Conservation (phyloP, 2,797 vertebrate genomes). For the Eurystomus glaucurus region DNA sequence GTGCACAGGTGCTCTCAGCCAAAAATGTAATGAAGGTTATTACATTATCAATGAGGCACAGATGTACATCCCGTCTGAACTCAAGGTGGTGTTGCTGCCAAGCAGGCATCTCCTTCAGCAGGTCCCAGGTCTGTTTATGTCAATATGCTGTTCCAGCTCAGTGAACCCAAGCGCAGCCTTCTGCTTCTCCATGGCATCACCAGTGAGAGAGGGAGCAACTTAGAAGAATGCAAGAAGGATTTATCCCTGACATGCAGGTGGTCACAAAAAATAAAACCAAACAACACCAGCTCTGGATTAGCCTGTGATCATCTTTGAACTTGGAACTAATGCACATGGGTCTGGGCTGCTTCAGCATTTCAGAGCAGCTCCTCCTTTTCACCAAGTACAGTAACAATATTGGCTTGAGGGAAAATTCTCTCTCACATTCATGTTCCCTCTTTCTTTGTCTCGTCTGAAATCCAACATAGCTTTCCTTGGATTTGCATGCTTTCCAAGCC, state of each 20-base stretch:
- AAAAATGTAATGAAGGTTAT: constrained; percentile 82
- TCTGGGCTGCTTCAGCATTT: not conserved
- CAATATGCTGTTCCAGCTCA: constrained; percentile 80
- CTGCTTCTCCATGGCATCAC: constrained; percentile 64
- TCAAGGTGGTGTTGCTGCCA: constrained; percentile 75
- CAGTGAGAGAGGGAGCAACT: constrained; percentile 16
- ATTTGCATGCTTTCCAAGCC: not conserved
- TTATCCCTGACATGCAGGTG: not conserved
- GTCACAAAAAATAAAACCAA: not conserved
- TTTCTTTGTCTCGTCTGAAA: not conserved
- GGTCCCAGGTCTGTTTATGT: constrained; percentile 72
- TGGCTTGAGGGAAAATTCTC: not conserved
- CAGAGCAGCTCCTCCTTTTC: not conserved
- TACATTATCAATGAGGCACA: constrained; percentile 84
- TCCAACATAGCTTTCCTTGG: not conserved
- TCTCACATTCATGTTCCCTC: not conserved
- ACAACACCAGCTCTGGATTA: not conserved
- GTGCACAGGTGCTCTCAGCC: constrained; percentile 84
- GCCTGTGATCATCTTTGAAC: not conserved
- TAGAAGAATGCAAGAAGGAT: constrained; percentile 2
- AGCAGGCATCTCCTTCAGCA: constrained; percentile 69
- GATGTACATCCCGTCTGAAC: constrained; percentile 85
- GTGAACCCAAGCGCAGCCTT: constrained; percentile 77
- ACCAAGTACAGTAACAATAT: not conserved
- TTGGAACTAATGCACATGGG: not conserved